Evolutionary conservation across 2,888 invertebrate genomes (phyloP).

Genomic region (Aporophyla lueneburgensis): DNA sequence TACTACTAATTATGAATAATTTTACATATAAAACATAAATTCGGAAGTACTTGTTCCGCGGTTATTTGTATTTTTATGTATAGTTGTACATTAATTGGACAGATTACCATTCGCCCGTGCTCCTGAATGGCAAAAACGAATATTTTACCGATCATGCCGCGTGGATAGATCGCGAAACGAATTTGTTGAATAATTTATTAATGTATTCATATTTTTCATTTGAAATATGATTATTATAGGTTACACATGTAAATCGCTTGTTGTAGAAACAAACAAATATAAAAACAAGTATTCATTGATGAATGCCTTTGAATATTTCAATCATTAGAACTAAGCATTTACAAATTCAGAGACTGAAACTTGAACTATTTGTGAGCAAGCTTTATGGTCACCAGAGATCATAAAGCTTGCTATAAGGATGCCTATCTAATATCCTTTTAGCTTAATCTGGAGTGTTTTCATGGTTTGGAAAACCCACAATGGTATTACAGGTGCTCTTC

Average conservation of each 20-base stretch:
- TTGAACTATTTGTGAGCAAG: no score
- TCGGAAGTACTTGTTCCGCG: constrained; percentile 72
- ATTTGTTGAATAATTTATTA: constrained; percentile 60
- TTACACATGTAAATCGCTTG: constrained; percentile 47
- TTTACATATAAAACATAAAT: constrained; percentile 79
- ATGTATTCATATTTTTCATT: constrained; percentile 65
- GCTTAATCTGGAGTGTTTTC: neutral
- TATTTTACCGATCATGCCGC: constrained; percentile 56
- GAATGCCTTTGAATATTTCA: constrained; percentile 25
- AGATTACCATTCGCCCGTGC: constrained; percentile 64
- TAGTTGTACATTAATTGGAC: constrained; percentile 59
- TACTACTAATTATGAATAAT: constrained; percentile 80
- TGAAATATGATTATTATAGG: constrained; percentile 60
- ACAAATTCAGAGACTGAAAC: neutral
- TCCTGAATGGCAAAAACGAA: constrained; percentile 62
- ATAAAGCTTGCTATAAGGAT: neutral
- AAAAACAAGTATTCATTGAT: constrained; percentile 37
- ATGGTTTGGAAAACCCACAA: neutral
- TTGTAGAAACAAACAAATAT: constrained; percentile 47
- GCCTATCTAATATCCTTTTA: neutral
- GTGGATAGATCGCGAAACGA: constrained; percentile 55
- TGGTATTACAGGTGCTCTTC: neutral
- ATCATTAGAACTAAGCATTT: neutral
- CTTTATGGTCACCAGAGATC: no score
- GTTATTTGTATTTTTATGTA: constrained; percentile 65